A percentile compares a stretch with the other conserved stretches of the same genome.
These are phyloP conservation scores for Poeciliopsis turneri DNA, from an alignment of 2,797 vertebrate genomes.

Conservation along the genomic window DNA sequence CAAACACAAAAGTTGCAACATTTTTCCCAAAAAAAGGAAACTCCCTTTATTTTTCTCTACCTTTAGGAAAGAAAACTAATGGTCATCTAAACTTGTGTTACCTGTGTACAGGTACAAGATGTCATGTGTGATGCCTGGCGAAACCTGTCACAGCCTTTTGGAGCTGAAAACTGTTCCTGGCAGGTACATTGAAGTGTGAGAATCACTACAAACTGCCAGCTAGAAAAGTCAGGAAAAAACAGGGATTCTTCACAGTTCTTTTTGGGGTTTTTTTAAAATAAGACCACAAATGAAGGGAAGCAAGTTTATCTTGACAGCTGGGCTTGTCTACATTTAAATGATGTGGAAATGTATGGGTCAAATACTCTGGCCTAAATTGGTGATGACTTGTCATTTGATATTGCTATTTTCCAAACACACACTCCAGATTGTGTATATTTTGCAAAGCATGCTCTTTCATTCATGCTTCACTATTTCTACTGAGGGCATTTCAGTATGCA, in stretches of 20 bases:
- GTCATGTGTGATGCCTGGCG: conserved; percentile 1
- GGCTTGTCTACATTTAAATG: not conserved
- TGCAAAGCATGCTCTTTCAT: not conserved
- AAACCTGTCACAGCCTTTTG: not conserved
- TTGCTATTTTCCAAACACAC: not conserved
- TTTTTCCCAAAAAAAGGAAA: not conserved
- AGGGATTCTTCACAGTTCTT: no score
- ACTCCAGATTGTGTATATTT: not conserved
- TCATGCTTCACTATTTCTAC: not conserved
- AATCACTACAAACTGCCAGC: not conserved
- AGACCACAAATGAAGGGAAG: not conserved
- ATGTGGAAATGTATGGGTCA: not conserved
- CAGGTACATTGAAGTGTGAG: conserved; percentile 2
- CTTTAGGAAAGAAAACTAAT: not conserved
- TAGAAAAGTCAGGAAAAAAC: not conserved
- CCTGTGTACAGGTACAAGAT: not conserved
- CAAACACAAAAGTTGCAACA: not conserved
- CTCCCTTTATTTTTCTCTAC: not conserved
- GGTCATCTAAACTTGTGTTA: conserved; percentile 1
- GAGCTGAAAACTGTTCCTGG: not conserved
- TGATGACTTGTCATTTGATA: not conserved
- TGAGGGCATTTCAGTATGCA: not conserved
- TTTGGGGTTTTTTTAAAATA: not conserved
- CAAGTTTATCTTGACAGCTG: not conserved
- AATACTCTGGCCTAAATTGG: not conserved